phyloP scores from a whole-genome alignment of 2,113 vertebrate genomes.

The Sinocyclocheilus grahami region DNA sequence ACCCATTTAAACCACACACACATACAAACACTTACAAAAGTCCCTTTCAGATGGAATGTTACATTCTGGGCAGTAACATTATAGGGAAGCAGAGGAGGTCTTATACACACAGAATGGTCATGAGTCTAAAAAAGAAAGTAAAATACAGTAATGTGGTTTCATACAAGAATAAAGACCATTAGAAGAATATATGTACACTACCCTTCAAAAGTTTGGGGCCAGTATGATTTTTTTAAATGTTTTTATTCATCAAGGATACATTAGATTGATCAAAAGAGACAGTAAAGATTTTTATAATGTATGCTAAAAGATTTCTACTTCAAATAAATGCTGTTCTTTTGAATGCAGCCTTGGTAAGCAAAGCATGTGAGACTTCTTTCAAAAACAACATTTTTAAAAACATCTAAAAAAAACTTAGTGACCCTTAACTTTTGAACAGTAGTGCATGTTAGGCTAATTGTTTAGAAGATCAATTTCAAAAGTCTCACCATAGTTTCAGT shows the following conservation, averaged over 20 bases:
- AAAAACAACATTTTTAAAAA: not conserved
- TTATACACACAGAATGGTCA: conserved; percentile 84
- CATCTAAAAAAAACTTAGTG: too few species aligned
- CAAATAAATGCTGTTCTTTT: not conserved
- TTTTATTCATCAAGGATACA: not conserved
- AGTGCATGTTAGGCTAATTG: not conserved
- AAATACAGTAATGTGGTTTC: not conserved
- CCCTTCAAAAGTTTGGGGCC: not conserved
- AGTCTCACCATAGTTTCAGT: conserved; percentile 92
- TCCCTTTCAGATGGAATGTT: conserved; percentile 85
- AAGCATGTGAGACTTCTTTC: not conserved
- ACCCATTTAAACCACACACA: not conserved
- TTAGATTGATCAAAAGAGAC: too few species aligned
- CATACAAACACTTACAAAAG: conserved; percentile 84
- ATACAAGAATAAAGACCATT: not conserved
- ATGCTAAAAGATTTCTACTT: too few species aligned
- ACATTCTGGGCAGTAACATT: conserved; percentile 80
- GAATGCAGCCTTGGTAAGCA: not conserved
- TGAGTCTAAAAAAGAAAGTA: conserved; percentile 75
- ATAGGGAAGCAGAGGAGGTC: conserved; percentile 82
- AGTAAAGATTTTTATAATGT: too few species aligned
- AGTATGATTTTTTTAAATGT: too few species aligned
- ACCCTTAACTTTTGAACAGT: not conserved
- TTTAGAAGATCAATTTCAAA: not conserved
- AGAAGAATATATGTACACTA: not conserved